Evolutionary conservation across 2,888 invertebrate genomes (phyloP), one percentile per base, ranked within the genome.

Genomic region (Holacanthella duospinosa): DNA sequence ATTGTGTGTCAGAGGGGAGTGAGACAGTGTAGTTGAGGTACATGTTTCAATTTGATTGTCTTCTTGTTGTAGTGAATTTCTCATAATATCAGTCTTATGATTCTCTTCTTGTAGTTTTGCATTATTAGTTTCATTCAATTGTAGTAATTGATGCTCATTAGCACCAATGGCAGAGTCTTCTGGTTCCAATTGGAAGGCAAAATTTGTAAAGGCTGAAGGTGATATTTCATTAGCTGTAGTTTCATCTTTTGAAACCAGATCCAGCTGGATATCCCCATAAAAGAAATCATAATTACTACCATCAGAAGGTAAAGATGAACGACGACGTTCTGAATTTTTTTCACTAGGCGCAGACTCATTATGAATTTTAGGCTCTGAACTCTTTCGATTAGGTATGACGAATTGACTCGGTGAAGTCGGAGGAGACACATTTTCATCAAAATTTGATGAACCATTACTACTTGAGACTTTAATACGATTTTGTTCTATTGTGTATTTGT

Each of bases 31-130:
- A 2, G 2, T 48, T 2, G 24, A n/a, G 3, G 19, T 21, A n/a
- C 3, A 27, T 28, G 48, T 28, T 2, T 27, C 29, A 26, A 19
- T n/a, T 2, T 4, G 6, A 24, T 44, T 24, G 3, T 53, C 29
- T 29, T 58, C 57, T 1, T 48, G 57, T 53, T 62, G 57, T 36
- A 62, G 48, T n/a, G 44, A 57, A 25, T 36, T 53, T 26, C 48
- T 62, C 43, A 53, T 48, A 26, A 58, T 53, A 43, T 57, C 62
- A 57, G 36, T 60, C 2, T 60, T 53, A 9, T 21, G 27, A 2
- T 43, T 25, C 36, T 59, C 16, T 19, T 43, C 27, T 12, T 16
- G 19, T 43, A 29, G 29, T 2, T 29, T 27, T 24, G 21, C 29
- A 29, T 2, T 29, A 29, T 57, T 29, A 29, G 28, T n/a, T 9